A percentile compares a stretch with the other conserved stretches of the same genome.
Conservation (phyloP, 2,888 invertebrate species). For the Galerucella calmariensis region DNA sequence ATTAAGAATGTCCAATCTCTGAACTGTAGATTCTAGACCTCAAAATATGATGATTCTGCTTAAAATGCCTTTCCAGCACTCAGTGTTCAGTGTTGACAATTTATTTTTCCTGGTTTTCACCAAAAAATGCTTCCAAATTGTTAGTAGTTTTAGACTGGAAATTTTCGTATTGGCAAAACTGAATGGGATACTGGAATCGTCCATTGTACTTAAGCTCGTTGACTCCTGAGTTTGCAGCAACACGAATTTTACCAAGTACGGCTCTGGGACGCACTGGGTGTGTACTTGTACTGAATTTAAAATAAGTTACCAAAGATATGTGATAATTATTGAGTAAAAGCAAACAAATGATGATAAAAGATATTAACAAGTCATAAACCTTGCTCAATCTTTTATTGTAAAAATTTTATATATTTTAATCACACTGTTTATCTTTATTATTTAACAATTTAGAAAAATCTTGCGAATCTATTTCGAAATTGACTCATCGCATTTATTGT, state of each 20-base stretch:
- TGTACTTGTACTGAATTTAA: background rate
- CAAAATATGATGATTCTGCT: too few relatives aligned
- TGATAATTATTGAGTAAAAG: background rate
- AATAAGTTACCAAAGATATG: background rate
- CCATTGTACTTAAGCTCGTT: background rate
- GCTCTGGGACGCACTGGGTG: background rate
- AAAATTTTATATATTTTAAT: too few relatives aligned
- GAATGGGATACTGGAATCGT: too few relatives aligned
- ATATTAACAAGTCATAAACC: background rate
- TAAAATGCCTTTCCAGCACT: too few relatives aligned
- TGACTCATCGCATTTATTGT: too few relatives aligned
- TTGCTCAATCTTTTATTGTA: background rate
- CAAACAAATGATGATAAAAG: slow-evolving; percentile 4
- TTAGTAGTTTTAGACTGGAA: too few relatives aligned
- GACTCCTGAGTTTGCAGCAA: background rate
- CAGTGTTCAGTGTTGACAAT: too few relatives aligned
- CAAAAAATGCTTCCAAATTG: too few relatives aligned
- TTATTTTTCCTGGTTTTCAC: too few relatives aligned
- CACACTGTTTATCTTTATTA: background rate
- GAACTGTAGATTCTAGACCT: too few relatives aligned
- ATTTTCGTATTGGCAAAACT: too few relatives aligned
- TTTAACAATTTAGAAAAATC: background rate
- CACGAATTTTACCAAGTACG: slow-evolving; percentile 1
- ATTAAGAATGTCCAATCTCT: too few relatives aligned
- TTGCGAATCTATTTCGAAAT: background rate